These are phyloP conservation scores for Eulithis testata DNA, from an alignment of 2,888 invertebrate genomes.

Conservation along the genomic window DNA sequence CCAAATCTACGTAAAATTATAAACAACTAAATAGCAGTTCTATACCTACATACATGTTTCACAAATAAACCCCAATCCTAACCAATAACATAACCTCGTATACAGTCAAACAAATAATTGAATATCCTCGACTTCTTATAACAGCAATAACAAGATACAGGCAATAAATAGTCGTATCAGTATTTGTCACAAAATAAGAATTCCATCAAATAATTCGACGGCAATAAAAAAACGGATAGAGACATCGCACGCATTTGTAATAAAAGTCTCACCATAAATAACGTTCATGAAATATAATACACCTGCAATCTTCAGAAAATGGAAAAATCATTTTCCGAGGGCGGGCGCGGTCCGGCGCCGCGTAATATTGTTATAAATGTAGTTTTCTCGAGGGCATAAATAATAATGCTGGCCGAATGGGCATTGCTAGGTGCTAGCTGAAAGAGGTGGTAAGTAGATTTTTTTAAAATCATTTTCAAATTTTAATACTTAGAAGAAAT, in stretches of 20 bases:
- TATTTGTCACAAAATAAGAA: slow-evolving; percentile 75
- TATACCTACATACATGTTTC: neutral
- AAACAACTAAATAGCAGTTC: slow-evolving; percentile 52
- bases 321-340: slow-evolving; percentile 84
- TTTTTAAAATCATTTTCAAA: neutral
- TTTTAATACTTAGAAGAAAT: too few species aligned
- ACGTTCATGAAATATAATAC: slow-evolving; percentile 85
- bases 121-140: slow-evolving; percentile 58
- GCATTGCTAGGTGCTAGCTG: slow-evolving; percentile 36
- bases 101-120: slow-evolving; percentile 54
- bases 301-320: slow-evolving; percentile 84
- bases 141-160: slow-evolving; percentile 63
- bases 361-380: slow-evolving; percentile 84
- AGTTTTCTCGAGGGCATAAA: slow-evolving; percentile 80
- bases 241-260: slow-evolving; percentile 84
- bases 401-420: slow-evolving; percentile 77
- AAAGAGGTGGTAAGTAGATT: slow-evolving; percentile 31
- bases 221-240: slow-evolving; percentile 83
- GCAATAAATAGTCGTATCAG: slow-evolving; percentile 67
- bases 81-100: slow-evolving; percentile 47
- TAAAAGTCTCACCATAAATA: slow-evolving; percentile 84
- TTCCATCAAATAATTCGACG: slow-evolving; percentile 78
- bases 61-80: slow-evolving; percentile 23
- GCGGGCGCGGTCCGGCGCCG: slow-evolving; percentile 80
- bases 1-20: slow-evolving; percentile 71